Base-by-base conservation (phyloP, 1,140 invertebrate genomes). In the Musca domestica region DNA sequence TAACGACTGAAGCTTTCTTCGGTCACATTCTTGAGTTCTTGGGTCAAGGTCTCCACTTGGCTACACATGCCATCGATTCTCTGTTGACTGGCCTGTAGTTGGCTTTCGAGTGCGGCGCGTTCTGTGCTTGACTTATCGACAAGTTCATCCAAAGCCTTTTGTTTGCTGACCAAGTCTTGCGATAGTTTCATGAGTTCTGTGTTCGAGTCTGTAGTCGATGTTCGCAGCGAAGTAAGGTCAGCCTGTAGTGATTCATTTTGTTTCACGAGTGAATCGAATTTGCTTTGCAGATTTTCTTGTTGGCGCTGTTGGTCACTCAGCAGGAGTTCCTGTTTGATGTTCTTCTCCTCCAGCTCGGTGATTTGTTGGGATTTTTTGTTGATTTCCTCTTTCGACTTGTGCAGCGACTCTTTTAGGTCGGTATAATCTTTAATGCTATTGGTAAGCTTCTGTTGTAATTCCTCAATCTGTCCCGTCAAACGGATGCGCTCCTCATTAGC, bases 381-480 rank as follows among this genome's bases (percentile, higher is more conserved):
- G 2, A 84, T 41, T 67, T 84, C 81, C 4, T 69, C 61, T 61
- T 67, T 66, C 0, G 58, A 47, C 23, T 74, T 77, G 49, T 81
- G 74, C 6, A 84, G 76, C 7, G 69, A 71, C 61, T 81, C 73
- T 19, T 83, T 83, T 22, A 84, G 69, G 27, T 79, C 71, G n/a
- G 75, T 73, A 3, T 84, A 74, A 66, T 87, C 83, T 14, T 79
- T 74, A 66, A 81, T 74, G 71, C 83, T 73, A 3, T 72, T 71
- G 10, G 71, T 72, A 9, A 68, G 68, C 0, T 71, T 70, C 17
- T 75, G 74, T 19, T 67, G 63, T 34, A 76, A 52, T 51, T 66
- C 66, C 23, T 68, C 67, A 20, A 73, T 15, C 46, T 76, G 72
- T 30, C 69, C 71, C 19, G 67, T 66, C 54, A 74, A 23, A 10